Conservation (phyloP, 2,113 vertebrate species). For the Saccopteryx leptura region DNA sequence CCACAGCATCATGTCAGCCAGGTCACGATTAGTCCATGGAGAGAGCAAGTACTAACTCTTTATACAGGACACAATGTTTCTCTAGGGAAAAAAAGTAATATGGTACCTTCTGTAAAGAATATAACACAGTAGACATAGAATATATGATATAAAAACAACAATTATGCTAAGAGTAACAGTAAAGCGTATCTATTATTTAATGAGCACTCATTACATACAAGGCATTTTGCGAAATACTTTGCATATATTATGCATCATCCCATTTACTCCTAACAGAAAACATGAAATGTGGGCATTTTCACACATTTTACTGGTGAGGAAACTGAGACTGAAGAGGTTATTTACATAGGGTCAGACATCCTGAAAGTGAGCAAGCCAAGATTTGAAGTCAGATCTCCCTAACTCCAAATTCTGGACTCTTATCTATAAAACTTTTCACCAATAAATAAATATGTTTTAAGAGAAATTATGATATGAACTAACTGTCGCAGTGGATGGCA, state of each 20-base stretch:
- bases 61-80: neutral
- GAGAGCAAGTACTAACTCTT: neutral
- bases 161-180: neutral
- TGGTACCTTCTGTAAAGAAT: neutral
- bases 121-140: neutral
- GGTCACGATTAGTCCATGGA: neutral
- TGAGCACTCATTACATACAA: neutral
- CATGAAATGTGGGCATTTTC: neutral
- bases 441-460: neutral
- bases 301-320: neutral
- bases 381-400: neutral
- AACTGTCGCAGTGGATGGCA: neutral
- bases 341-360: neutral
- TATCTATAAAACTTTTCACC: neutral
- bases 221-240: conserved; percentile 15
- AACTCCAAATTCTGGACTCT: neutral
- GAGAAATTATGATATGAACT: neutral
- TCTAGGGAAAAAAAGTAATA: neutral
- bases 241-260: neutral
- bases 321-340: neutral
- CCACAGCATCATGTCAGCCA: neutral
- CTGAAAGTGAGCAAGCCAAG: neutral
- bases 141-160: neutral
- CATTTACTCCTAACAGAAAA: neutral
- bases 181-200: neutral